Percentiles rank a stretch among this genome's conserved stretches.
Evolutionary conservation across 2,888 invertebrate species (phyloP).

Genomic region (Athalia rosae): DNA sequence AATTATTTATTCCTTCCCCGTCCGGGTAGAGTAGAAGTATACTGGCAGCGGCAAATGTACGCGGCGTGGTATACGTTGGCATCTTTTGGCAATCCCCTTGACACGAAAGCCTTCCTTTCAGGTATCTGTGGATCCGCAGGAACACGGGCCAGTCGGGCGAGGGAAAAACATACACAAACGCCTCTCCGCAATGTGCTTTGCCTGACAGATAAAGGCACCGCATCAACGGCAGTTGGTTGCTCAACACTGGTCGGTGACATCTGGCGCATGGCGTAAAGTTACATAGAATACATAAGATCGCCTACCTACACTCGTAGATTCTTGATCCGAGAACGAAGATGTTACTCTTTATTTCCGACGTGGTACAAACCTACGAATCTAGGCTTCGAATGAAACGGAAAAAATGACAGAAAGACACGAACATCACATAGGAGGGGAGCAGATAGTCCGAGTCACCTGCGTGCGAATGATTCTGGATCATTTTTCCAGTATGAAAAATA

Average conservation of each 20-base stretch:
- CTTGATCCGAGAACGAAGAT: slow-evolving; percentile 13
- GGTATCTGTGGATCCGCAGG: too few species aligned
- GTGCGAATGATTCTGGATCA: too few species aligned
- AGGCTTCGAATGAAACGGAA: too few species aligned
- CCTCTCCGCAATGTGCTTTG: not conserved
- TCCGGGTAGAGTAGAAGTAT: not conserved
- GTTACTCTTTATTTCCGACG: not conserved
- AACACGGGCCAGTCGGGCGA: too few species aligned
- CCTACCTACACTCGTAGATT: too few species aligned
- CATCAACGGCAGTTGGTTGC: slow-evolving; percentile 9
- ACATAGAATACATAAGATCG: not conserved
- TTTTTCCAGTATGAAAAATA: too few species aligned
- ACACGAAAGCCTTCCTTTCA: not conserved
- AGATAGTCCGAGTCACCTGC: not conserved
- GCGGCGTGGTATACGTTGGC: not conserved
- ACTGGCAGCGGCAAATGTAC: not conserved
- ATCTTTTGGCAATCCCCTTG: not conserved
- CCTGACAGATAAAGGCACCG: slow-evolving; percentile 8
- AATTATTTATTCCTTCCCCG: slow-evolving; percentile 38
- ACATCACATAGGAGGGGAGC: not conserved
- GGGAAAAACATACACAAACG: not conserved
- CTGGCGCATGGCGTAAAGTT: not conserved
- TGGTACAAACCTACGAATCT: too few species aligned
- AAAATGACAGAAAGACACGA: too few species aligned
- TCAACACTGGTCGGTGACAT: slow-evolving; percentile 4